Percentiles rank a stretch among this genome's conserved stretches.
Evolutionary conservation across 35 echinoderm and acorn worm species (phyloP).

Genomic region (Ptychodera flava): DNA sequence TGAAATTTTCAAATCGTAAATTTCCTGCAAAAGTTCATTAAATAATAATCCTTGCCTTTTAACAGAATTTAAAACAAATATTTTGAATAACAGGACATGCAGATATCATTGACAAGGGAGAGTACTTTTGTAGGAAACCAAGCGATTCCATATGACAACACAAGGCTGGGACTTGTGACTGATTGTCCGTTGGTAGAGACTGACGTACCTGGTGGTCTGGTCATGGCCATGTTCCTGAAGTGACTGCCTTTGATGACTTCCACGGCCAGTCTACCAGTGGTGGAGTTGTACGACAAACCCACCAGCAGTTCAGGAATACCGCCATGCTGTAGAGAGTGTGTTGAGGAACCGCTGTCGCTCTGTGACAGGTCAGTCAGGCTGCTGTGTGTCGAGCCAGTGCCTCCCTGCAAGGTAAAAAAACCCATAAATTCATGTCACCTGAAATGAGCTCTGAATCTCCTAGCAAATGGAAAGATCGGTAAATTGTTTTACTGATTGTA

Average conservation of each 20-base stretch:
- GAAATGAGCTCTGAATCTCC: no score
- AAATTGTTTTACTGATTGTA: no score
- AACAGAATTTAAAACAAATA: constrained; percentile 11
- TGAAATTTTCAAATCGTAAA: no score
- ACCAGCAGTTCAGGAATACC: constrained; percentile 78
- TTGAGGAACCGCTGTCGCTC: constrained; percentile 58
- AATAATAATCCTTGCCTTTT: no score
- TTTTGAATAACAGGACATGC: neutral
- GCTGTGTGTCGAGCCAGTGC: constrained; percentile 64
- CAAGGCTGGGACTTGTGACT: no score
- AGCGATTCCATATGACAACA: no score
- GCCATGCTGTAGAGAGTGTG: constrained; percentile 70
- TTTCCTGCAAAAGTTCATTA: no score
- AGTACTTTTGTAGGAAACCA: no score
- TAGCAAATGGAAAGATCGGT: no score
- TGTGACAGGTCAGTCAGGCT: constrained; percentile 78
- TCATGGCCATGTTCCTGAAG: constrained; percentile 87
- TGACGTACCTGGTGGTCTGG: constrained; percentile 90
- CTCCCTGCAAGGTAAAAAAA: constrained; percentile 30
- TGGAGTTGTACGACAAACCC: constrained; percentile 91
- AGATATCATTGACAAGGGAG: no score
- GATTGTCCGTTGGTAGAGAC: no score
- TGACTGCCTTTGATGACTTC: constrained; percentile 98
- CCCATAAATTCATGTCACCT: no score
- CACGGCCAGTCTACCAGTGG: constrained; percentile 77